Evolutionary conservation across 1,140 invertebrate genomes (phyloP).

Genomic region (Zaprionus ghesquierei): DNA sequence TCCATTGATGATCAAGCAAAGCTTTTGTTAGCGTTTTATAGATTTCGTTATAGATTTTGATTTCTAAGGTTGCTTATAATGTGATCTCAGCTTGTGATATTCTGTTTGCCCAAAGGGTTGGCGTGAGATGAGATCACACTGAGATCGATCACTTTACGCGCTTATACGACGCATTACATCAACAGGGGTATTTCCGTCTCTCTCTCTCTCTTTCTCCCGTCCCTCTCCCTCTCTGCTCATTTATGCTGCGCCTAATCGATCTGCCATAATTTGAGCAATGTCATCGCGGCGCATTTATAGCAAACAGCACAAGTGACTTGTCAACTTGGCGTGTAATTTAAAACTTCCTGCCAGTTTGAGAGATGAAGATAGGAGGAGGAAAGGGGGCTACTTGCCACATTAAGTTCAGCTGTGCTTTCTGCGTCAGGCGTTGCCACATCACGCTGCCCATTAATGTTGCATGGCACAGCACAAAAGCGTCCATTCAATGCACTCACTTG

Average conservation of each 20-base stretch:
- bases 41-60: conserved; percentile 15
- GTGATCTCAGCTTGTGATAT: conserved; percentile 12
- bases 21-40: conserved; percentile 23
- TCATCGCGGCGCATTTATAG: conserved; percentile 8
- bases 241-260: conserved; percentile 20
- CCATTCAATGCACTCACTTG: conserved; percentile 62
- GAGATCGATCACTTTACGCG: not conserved
- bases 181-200: not conserved
- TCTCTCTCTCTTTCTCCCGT: not conserved
- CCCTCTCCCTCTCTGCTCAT: not conserved
- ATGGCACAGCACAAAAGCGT: conserved; percentile 40
- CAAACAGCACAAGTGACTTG: conserved; percentile 24
- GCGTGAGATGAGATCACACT: conserved; percentile 18
- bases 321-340: conserved; percentile 29
- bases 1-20: not conserved
- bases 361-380: not conserved
- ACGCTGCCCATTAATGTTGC: conserved; percentile 60
- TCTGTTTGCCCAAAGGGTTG: conserved; percentile 11
- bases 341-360: not conserved
- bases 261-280: conserved; percentile 7
- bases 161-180: not conserved
- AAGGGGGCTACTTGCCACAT: conserved; percentile 7
- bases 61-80: conserved; percentile 24
- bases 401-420: conserved; percentile 34
- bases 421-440: conserved; percentile 50